Evolutionary conservation across 2,888 invertebrate genomes (phyloP).

Genomic region (Drosophila cracens): DNA sequence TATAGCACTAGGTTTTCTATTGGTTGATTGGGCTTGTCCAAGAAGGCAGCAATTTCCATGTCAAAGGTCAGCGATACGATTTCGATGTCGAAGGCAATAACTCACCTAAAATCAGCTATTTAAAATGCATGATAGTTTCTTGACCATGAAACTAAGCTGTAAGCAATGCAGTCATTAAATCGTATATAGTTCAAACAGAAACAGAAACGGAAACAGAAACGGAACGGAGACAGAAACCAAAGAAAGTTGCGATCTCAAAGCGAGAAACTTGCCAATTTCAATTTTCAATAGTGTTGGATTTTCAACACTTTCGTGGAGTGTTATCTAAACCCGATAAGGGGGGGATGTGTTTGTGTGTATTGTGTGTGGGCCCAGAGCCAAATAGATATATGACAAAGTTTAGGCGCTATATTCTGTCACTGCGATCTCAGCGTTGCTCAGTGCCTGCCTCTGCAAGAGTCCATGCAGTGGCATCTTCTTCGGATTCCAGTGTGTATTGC

Average conservation of each 20-base stretch:
- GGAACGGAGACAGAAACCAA: neutral
- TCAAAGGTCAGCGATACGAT: conserved; percentile 10
- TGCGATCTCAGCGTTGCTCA: conserved; percentile 4
- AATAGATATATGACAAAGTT: neutral
- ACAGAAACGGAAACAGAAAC: neutral
- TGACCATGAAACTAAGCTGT: conserved; percentile 34
- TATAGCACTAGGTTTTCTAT: neutral
- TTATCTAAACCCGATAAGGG: neutral
- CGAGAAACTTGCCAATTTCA: neutral
- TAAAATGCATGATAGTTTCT: conserved; percentile 39
- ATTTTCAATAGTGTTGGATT: conserved; percentile 1
- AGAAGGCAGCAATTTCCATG: conserved; percentile 15
- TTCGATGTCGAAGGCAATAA: conserved; percentile 11
- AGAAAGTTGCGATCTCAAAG: conserved; percentile 4
- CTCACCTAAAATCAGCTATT: conserved; percentile 49
- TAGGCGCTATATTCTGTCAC: neutral
- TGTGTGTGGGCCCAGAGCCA: neutral
- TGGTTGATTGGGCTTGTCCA: conserved; percentile 22
- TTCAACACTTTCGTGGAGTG: neutral
- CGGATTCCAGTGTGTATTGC: no score
- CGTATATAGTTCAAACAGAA: neutral
- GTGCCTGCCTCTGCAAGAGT: conserved; percentile 3
- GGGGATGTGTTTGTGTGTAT: conserved; percentile 6
- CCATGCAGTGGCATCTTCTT: conserved; percentile 10
- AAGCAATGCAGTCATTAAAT: conserved; percentile 34